Conservation (phyloP, 2,888 invertebrate species). For the Parnassius glacialis region DNA sequence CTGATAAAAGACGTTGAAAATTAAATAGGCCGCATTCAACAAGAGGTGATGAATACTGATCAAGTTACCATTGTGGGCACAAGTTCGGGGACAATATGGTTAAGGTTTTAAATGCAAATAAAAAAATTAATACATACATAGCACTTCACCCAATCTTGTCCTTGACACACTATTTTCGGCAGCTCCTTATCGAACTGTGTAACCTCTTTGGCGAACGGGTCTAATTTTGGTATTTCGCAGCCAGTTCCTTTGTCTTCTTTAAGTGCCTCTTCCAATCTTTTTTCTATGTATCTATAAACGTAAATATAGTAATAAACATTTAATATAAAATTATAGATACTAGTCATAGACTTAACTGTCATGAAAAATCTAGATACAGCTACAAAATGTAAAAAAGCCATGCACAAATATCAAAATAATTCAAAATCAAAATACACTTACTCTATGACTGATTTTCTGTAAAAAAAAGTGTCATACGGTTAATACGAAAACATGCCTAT, state of each 20-base stretch:
- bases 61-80: too few species aligned
- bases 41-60: too few species aligned
- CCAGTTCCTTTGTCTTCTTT: constrained; percentile 62
- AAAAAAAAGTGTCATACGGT: constrained; percentile 39
- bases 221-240: constrained; percentile 67
- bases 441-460: constrained; percentile 58
- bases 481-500: background rate
- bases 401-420: background rate
- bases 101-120: too few species aligned
- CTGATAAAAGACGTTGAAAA: too few species aligned
- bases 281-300: constrained; percentile 54
- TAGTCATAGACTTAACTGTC: too few species aligned
- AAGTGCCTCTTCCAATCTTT: constrained; percentile 53
- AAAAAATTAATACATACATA: constrained; percentile 75
- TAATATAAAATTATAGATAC: background rate
- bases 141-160: constrained; percentile 90
- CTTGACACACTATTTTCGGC: constrained; percentile 83
- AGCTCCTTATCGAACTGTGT: constrained; percentile 85
- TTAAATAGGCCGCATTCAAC: too few species aligned
- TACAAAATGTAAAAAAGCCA: background rate
- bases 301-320: constrained; percentile 9
- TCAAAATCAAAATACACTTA: constrained; percentile 45
- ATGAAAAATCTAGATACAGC: background rate
- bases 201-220: constrained; percentile 84
- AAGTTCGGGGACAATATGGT: too few species aligned